Percentiles rank a stretch among this genome's conserved stretches.
These are phyloP conservation scores for Lasioglossum baleicum DNA, from an alignment of 1,140 invertebrate genomes.

Conservation along the genomic window DNA sequence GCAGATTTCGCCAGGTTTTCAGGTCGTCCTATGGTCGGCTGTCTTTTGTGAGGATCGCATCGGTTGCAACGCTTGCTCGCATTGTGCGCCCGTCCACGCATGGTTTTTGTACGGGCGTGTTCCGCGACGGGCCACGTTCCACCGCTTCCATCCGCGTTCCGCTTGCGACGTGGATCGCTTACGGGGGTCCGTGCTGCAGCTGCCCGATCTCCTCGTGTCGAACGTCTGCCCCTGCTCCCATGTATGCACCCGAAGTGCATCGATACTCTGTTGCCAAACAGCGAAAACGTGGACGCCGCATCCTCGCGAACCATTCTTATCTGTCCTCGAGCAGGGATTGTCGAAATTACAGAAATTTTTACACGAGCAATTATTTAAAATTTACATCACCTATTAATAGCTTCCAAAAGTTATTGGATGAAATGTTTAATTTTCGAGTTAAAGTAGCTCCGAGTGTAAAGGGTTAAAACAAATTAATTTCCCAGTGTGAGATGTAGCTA, in stretches of 20 bases:
- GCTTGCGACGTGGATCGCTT: constrained; percentile 35
- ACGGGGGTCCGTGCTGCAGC: constrained; percentile 55
- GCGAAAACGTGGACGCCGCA: no score
- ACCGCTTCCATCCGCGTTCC: constrained; percentile 23
- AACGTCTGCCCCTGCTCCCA: neutral
- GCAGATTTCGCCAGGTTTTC: constrained; percentile 46
- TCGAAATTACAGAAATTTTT: no score
- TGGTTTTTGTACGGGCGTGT: constrained; percentile 67
- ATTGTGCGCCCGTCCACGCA: constrained; percentile 68
- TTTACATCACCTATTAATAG: no score
- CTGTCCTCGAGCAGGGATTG: constrained; percentile 7
- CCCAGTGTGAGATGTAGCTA: no score
- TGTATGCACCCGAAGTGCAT: no score
- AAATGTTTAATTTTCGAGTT: no score
- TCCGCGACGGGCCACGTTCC: constrained; percentile 44
- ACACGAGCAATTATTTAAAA: no score
- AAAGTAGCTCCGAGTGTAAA: no score
- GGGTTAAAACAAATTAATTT: no score
- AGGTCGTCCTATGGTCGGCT: constrained; percentile 34
- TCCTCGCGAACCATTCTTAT: neutral
- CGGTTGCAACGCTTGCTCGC: constrained; percentile 68
- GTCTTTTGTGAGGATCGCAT: constrained; percentile 64
- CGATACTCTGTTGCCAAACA: no score
- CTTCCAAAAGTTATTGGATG: no score
- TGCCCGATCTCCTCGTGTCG: constrained; percentile 56